Conservation (phyloP, 2,888 invertebrate species). For the Cosmia pyralina region DNA sequence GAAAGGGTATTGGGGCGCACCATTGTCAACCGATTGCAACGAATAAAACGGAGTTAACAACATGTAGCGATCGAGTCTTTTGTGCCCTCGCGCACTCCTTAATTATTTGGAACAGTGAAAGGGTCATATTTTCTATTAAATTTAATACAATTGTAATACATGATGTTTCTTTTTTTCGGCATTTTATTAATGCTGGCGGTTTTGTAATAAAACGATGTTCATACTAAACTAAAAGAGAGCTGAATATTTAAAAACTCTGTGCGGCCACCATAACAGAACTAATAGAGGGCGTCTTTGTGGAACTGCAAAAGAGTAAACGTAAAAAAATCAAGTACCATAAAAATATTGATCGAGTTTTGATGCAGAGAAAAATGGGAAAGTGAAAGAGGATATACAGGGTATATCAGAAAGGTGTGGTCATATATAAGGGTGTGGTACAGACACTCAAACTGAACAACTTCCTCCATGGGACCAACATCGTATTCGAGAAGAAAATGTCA, state of each 20-base stretch:
- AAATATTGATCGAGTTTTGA: not conserved
- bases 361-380: not conserved
- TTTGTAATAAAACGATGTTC: not conserved
- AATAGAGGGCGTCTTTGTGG: not conserved
- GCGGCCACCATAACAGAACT: not conserved
- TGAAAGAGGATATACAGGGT: not conserved
- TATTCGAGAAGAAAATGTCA: no score
- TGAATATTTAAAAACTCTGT: not conserved
- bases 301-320: not conserved
- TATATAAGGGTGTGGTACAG: no score
- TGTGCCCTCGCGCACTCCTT: conserved; percentile 87
- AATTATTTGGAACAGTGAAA: conserved; percentile 89
- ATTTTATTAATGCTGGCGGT: not conserved
- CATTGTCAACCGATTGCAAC: conserved; percentile 89
- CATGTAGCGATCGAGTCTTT: conserved; percentile 86
- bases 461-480: no score
- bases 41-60: conserved; percentile 87
- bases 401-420: no score
- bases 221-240: not conserved
- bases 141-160: conserved; percentile 80
- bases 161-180: conserved; percentile 69
- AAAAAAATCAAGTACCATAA: not conserved
- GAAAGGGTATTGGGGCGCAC: conserved; percentile 85
- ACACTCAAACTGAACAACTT: no score
- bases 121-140: conserved; percentile 90